Percentiles rank a stretch among this genome's conserved stretches.
Evolutionary conservation across 2,797 vertebrate species (phyloP).

Genomic region (Galago senegalensis): DNA sequence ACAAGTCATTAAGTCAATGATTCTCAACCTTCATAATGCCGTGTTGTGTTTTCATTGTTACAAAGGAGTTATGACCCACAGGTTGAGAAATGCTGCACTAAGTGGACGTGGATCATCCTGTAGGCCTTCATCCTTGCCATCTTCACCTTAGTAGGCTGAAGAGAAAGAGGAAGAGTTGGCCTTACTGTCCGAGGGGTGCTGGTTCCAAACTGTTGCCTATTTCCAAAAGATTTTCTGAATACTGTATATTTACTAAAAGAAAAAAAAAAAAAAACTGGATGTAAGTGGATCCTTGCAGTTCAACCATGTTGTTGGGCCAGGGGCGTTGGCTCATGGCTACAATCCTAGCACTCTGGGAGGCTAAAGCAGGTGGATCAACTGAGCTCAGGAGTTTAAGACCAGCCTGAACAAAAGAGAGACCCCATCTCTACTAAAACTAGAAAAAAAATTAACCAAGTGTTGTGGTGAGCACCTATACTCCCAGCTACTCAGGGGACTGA

Average conservation of each 20-base stretch:
- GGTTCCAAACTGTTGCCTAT: background rate
- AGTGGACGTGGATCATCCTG: background rate
- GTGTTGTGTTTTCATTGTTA: too few species aligned
- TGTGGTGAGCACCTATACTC: too few species aligned
- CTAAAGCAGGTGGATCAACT: too few species aligned
- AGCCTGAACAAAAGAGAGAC: too few species aligned
- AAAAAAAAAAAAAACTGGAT: background rate
- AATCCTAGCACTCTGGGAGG: too few species aligned
- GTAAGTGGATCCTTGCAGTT: background rate
- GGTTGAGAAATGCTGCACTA: background rate
- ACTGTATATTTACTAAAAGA: background rate
- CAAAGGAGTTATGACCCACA: too few species aligned
- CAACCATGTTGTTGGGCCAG: background rate
- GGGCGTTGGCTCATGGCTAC: too few species aligned
- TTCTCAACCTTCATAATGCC: too few species aligned
- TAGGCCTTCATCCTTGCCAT: background rate
- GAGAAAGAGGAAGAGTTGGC: background rate
- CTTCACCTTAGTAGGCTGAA: background rate
- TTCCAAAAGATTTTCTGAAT: background rate
- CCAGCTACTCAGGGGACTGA: too few species aligned
- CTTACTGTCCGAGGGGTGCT: background rate
- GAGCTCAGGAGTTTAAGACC: too few species aligned
- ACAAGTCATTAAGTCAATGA: background rate
- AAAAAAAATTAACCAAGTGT: too few species aligned
- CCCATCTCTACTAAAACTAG: too few species aligned